Evolutionary conservation across 35 echinoderm and acorn worm species (phyloP).

Genomic region (Ophioderma brevispina): DNA sequence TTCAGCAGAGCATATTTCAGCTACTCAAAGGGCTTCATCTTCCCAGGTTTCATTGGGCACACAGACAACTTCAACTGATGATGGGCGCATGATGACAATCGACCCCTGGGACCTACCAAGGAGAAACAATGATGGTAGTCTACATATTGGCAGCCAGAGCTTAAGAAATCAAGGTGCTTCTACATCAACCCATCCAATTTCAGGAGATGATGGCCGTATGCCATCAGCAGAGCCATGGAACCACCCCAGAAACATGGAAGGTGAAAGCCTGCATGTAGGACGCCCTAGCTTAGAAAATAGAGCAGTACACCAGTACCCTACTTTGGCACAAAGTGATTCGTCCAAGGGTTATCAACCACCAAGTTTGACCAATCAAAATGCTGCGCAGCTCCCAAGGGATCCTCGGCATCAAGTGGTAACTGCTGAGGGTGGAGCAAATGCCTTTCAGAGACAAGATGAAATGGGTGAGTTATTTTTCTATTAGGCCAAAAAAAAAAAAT

Average conservation of each 20-base stretch:
- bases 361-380: not conserved
- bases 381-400: not conserved
- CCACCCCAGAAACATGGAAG: not conserved
- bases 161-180: not conserved
- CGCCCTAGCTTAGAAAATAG: not conserved
- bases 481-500: too few relatives aligned
- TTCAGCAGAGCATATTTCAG: not conserved
- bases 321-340: not conserved
- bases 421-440: not conserved
- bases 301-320: not conserved
- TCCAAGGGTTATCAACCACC: not conserved
- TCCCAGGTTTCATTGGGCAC: not conserved
- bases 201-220: not conserved
- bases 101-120: not conserved
- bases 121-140: not conserved
- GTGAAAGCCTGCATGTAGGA: not conserved
- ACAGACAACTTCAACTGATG: not conserved
- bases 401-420: not conserved
- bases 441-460: not conserved
- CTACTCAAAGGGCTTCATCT: too few relatives aligned
- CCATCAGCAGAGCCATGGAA: not conserved
- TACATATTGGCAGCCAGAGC: not conserved
- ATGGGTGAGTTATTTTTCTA: not conserved
- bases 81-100: not conserved
- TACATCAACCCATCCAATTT: not conserved